These are phyloP conservation scores for Rhizomys pruinosus DNA, from an alignment of 2,113 vertebrate genomes.

Conservation along the genomic window DNA sequence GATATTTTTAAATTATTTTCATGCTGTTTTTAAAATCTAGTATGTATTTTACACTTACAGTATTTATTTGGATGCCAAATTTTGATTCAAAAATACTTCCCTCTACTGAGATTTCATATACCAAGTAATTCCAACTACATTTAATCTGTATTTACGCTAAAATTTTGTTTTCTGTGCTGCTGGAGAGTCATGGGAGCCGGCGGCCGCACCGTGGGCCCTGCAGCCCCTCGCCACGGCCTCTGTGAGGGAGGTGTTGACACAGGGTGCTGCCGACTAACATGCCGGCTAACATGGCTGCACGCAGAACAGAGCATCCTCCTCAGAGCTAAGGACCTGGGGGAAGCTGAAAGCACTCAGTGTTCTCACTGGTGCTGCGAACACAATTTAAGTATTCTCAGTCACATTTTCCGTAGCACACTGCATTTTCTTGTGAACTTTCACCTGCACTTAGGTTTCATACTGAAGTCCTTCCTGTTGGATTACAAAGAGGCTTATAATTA, in stretches of 20 bases:
- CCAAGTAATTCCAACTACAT: background rate
- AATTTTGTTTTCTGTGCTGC: background rate
- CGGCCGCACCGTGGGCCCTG: background rate
- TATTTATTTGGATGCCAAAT: constrained; percentile 36
- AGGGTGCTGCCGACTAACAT: too few species aligned
- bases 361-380: background rate
- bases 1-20: background rate
- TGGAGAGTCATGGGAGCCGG: background rate
- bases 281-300: accelerated
- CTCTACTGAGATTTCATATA: constrained; percentile 19
- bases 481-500: background rate
- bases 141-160: background rate
- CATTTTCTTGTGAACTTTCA: background rate
- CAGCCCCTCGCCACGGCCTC: too few species aligned
- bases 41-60: background rate
- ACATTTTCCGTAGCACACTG: background rate
- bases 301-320: background rate
- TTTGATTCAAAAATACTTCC: constrained; percentile 58
- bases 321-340: background rate
- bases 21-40: constrained; percentile 43
- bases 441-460: background rate
- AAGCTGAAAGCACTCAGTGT: background rate
- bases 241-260: too few species aligned
- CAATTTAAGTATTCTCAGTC: background rate
- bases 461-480: background rate